phyloP scores from a whole-genome alignment of 1,140 invertebrate species.

The Acromyrmex charruanus region DNA sequence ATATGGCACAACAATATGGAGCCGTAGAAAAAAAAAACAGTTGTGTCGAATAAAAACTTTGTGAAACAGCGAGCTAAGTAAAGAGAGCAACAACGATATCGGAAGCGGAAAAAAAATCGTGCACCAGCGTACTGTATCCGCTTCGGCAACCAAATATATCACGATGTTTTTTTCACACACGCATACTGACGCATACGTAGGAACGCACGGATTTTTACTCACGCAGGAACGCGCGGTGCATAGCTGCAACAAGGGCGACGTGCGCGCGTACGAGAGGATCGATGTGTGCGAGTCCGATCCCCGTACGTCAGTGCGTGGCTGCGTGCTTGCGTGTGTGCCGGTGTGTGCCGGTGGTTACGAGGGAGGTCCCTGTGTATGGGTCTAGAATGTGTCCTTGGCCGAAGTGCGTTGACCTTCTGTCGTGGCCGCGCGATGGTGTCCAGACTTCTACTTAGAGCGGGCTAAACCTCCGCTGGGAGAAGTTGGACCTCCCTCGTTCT shows the following conservation, averaged over 20 bases:
- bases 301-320: background rate
- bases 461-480: constrained; percentile 74
- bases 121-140: constrained; percentile 8
- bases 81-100: constrained; percentile 4
- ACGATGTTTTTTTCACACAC: constrained; percentile 1
- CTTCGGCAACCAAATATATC: constrained; percentile 55
- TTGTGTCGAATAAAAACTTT: background rate
- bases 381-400: constrained; percentile 83
- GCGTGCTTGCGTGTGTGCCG: constrained; percentile 18
- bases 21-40: background rate
- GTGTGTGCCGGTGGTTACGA: constrained; percentile 62
- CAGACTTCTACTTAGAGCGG: constrained; percentile 75
- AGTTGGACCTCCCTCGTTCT: constrained; percentile 62
- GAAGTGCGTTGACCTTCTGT: constrained; percentile 82
- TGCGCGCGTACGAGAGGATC: constrained; percentile 1
- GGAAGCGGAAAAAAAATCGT: constrained; percentile 36
- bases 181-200: background rate
- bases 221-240: constrained; percentile 41
- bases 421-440: constrained; percentile 72
- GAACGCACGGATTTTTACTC: background rate
- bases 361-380: constrained; percentile 73
- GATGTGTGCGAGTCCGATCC: background rate
- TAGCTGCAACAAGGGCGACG: constrained; percentile 41
- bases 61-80: background rate
- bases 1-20: background rate